Conservation (phyloP, 2,888 invertebrate species). For the Lomographa bimaculata region DNA sequence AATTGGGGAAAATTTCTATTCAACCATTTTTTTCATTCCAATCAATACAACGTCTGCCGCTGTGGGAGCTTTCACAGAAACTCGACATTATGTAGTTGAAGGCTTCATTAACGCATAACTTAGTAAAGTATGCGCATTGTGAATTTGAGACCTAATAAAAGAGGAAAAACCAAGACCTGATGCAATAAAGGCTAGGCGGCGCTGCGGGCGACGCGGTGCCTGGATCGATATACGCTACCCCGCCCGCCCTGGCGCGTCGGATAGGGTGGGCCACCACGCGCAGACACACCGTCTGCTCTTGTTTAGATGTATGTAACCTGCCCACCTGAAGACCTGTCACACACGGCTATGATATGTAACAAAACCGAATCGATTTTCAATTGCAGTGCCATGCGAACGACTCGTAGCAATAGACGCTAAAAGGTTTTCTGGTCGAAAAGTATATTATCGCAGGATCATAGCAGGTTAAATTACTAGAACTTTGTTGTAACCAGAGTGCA, state of each 20-base stretch:
- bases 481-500: no score
- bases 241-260: slow-evolving; percentile 31
- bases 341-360: not conserved
- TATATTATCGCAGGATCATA: no score
- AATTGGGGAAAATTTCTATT: no score
- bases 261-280: slow-evolving; percentile 26
- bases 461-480: no score
- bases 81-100: no score
- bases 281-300: slow-evolving; percentile 49
- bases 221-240: slow-evolving; percentile 26
- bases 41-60: no score
- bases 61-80: no score
- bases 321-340: slow-evolving; percentile 11
- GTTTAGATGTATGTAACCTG: slow-evolving; percentile 36
- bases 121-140: slow-evolving; percentile 13
- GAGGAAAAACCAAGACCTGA: slow-evolving; percentile 26
- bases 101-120: slow-evolving; percentile 6
- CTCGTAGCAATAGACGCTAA: not conserved
- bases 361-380: slow-evolving; percentile 1
- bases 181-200: slow-evolving; percentile 15
- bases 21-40: no score
- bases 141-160: no score
- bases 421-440: not conserved
- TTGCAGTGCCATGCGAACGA: not conserved
- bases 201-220: slow-evolving; percentile 13